Percentiles rank a stretch among this genome's conserved stretches.
Conservation (phyloP, 1,140 invertebrate species). For the Caenorhabditis latens region DNA sequence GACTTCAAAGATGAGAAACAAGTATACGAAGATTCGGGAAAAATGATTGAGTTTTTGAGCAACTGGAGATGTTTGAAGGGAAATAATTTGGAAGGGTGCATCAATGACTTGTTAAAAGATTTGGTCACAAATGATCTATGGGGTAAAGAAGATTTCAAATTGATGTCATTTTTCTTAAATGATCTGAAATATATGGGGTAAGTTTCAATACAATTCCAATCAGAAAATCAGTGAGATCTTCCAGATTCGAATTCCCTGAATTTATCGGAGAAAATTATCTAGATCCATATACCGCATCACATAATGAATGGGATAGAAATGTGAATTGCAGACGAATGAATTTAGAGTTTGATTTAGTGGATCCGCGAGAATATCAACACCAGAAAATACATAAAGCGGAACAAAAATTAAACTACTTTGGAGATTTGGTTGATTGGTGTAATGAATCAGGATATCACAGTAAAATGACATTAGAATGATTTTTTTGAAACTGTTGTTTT, state of each 20-base stretch:
- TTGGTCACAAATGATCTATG: background rate
- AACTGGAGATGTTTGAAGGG: background rate
- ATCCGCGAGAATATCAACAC: background rate
- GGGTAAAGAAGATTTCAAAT: background rate
- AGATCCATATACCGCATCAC: background rate
- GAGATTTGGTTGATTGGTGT: background rate
- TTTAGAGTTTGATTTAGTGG: background rate
- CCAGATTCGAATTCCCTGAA: background rate
- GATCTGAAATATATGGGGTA: background rate
- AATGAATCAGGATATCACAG: background rate
- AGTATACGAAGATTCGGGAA: conserved; percentile 33
- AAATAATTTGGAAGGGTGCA: background rate
- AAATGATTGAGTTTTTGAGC: background rate
- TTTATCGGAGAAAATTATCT: background rate
- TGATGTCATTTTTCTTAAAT: background rate
- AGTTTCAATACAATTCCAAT: background rate
- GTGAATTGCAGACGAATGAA: background rate
- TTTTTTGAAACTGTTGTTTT: background rate
- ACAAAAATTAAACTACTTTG: background rate
- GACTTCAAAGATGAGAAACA: conserved; percentile 61
- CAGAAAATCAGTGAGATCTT: conserved; percentile 67
- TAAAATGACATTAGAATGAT: background rate
- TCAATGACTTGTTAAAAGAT: background rate
- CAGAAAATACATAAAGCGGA: background rate
- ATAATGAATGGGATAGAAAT: background rate